phyloP scores from a whole-genome alignment of 2,797 vertebrate genomes.

The Pelochelys cantorii region DNA sequence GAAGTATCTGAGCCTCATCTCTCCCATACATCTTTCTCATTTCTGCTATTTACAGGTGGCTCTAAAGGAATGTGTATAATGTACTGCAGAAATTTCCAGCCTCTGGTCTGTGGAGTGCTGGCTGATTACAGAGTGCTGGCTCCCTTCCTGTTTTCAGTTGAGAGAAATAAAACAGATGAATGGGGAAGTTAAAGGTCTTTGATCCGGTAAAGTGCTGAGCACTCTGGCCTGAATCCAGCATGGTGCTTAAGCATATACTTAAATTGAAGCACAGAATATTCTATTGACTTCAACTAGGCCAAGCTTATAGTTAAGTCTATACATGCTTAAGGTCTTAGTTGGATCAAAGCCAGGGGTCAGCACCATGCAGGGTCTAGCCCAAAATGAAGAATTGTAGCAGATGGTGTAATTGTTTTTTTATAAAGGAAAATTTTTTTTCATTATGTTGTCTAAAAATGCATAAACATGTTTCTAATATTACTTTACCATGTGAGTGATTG shows the following conservation, averaged over 20 bases:
- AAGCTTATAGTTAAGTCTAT: neutral
- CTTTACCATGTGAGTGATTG: neutral
- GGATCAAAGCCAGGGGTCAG: neutral
- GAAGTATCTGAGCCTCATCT: neutral
- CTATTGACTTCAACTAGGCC: neutral
- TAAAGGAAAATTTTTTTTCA: neutral
- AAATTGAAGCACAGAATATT: neutral
- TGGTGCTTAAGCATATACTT: neutral
- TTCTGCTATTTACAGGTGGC: neutral
- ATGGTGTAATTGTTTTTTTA: neutral
- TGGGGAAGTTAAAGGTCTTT: neutral
- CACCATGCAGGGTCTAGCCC: accelerated
- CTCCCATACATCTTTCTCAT: neutral
- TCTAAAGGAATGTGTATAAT: neutral
- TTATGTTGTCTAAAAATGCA: neutral
- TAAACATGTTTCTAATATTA: neutral
- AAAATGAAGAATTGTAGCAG: accelerated
- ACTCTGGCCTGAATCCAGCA: neutral
- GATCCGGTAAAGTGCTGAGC: neutral
- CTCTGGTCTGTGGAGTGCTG: neutral
- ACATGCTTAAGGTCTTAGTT: neutral
- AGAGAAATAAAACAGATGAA: neutral
- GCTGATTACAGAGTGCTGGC: neutral
- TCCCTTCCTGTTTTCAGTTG: neutral
- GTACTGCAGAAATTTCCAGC: neutral